A percentile compares a stretch with the other conserved stretches of the same genome.
phyloP scores from a whole-genome alignment of 2,797 vertebrate genomes.

The Tapirus indicus region DNA sequence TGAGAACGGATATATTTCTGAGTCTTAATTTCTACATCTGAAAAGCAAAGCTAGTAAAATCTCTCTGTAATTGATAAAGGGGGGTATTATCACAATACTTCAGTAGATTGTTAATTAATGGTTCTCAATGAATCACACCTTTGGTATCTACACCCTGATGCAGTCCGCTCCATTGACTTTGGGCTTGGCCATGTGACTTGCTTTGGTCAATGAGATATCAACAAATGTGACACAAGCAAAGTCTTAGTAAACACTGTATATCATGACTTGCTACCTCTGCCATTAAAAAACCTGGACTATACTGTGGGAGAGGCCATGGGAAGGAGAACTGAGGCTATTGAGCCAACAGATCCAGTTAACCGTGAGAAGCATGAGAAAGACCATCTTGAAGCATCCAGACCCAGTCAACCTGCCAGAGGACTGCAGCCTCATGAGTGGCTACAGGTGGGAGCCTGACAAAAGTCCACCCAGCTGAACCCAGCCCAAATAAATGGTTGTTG shows the following conservation, averaged over 20 bases:
- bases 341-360: neutral
- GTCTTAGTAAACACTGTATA: neutral
- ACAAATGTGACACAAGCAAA: slow-evolving; percentile 4
- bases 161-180: neutral
- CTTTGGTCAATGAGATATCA: neutral
- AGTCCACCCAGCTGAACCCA: neutral
- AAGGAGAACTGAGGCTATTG: neutral
- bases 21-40: neutral
- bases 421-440: neutral
- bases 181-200: neutral
- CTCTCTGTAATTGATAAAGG: neutral
- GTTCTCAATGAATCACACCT: neutral
- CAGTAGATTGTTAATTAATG: neutral
- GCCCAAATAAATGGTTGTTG: neutral
- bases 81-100: neutral
- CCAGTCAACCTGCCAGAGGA: neutral
- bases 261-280: neutral
- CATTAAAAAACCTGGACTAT: neutral
- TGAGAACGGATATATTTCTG: neutral
- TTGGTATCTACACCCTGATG: neutral
- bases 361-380: neutral
- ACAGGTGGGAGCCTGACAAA: neutral
- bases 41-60: neutral
- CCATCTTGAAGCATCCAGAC: neutral
- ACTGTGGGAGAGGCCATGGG: neutral